These are phyloP conservation scores for Epistrophella euchroma DNA, from an alignment of 2,888 invertebrate species.

Conservation along the genomic window DNA sequence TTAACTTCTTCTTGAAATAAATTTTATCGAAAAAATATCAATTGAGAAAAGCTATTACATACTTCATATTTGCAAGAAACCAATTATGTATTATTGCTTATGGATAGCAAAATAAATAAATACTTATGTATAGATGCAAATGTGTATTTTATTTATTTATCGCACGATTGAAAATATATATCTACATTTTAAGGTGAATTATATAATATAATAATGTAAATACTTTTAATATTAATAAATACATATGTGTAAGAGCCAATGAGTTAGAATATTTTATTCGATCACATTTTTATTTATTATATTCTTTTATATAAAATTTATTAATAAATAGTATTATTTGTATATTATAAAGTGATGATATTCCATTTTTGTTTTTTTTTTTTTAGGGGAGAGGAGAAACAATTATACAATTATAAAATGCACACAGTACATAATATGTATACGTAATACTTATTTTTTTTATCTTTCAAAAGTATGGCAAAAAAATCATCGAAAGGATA, in stretches of 20 bases:
- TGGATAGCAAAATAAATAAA: slow-evolving; percentile 1
- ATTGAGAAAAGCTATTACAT: background rate
- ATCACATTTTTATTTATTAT: slow-evolving; percentile 65
- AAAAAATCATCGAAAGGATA: slow-evolving; percentile 27
- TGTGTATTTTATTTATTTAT: slow-evolving; percentile 34
- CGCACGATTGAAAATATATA: slow-evolving; percentile 63
- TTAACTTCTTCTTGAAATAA: background rate
- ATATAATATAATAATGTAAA: slow-evolving; percentile 50
- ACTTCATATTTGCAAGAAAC: slow-evolving; percentile 50
- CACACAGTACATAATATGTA: slow-evolving; percentile 38
- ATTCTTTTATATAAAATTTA: slow-evolving; percentile 41
- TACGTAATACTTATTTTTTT: slow-evolving; percentile 6
- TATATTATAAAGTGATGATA: slow-evolving; percentile 52
- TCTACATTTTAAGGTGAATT: slow-evolving; percentile 37
- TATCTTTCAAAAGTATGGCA: slow-evolving; percentile 35
- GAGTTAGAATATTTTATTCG: slow-evolving; percentile 72
- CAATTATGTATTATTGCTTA: slow-evolving; percentile 54
- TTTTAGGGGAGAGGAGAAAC: slow-evolving; percentile 24
- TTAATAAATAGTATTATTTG: slow-evolving; percentile 55
- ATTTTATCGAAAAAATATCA: no score
- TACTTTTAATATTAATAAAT: slow-evolving; percentile 55
- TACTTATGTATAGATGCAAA: background rate
- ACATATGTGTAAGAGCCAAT: slow-evolving; percentile 62
- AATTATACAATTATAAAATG: slow-evolving; percentile 52
- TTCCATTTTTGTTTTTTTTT: slow-evolving; percentile 17